Conservation (phyloP, 2,113 vertebrate species). For the Halichoerus grypus region DNA sequence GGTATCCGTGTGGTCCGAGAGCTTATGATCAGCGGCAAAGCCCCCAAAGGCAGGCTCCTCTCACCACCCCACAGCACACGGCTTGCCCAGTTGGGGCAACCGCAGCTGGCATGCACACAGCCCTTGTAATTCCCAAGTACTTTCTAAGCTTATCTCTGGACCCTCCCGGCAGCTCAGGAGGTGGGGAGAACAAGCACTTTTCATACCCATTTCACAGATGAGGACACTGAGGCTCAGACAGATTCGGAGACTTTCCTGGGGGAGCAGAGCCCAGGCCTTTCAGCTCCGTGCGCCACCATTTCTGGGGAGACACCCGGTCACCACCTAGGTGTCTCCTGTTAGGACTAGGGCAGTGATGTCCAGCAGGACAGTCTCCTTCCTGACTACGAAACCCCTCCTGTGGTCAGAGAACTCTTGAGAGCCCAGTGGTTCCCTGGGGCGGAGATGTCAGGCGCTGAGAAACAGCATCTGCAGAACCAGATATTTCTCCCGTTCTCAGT, state of each 20-base stretch:
- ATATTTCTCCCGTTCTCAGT: neutral
- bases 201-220: neutral
- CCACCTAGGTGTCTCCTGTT: neutral
- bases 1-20: neutral
- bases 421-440: neutral
- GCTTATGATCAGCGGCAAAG: neutral
- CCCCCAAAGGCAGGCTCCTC: neutral
- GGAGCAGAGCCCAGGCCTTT: neutral
- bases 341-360: neutral
- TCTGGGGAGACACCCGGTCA: neutral
- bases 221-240: neutral
- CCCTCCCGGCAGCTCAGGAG: too few relatives aligned
- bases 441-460: neutral
- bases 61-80: too few relatives aligned
- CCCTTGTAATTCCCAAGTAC: neutral
- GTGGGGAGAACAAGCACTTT: neutral
- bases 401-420: neutral
- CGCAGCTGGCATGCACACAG: fast-evolving
- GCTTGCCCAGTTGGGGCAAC: too few relatives aligned
- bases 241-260: neutral
- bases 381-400: neutral
- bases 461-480: neutral
- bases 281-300: neutral
- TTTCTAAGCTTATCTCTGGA: neutral
- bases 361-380: neutral